Evolutionary conservation across 2,888 invertebrate genomes (phyloP), one percentile per base, ranked within the genome.

Genomic region (Fabriciana adippe): DNA sequence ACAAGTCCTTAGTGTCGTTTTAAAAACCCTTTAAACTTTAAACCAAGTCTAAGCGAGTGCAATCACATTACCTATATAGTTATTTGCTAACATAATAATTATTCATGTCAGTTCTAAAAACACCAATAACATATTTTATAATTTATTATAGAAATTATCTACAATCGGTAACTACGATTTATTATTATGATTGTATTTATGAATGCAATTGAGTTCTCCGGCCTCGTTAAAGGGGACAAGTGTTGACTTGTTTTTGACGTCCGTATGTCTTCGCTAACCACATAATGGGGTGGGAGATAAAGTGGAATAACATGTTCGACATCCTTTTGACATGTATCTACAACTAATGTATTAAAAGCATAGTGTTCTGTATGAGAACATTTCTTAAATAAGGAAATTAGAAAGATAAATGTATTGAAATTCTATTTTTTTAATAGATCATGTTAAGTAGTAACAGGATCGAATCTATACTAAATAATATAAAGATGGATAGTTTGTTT

Each of bases 181-280:
- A 59, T 48, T 26, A 48, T 48, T 59, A 48, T 60, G 31, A 60
- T 60, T 50, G 35, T 66, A 55, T 66, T 66, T 61, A 60, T 55
- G 26, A 26, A 59, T 59, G 53, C 53, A 66, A 31, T 60, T 60
- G 61, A 65, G 59, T 65, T 64, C n/a, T 64, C 35, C 31, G 50
- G 18, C 76, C 81, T 79, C 80, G 79, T 81, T 81, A 81, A 76
- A 75, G 72, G 73, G 72, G 78, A 80, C 79, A 78, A 75, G 79
- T 76, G 78, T 74, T 76, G 75, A 77, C 77, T 72, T 74, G 65
- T 65, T 66, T 79, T 82, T 84, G 84, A 84, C 84, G 82, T 84
- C 56, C 66, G 66, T 60, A 66, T 48, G 55, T 63, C 55, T 66
- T 59, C 63, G 65, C 68, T 68, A 71, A 61, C 63, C 48, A 60